These are phyloP conservation scores for Zoroaster sp. DNA, from an alignment of 53 echinoderm and acorn worm genomes.

Conservation along the genomic window DNA sequence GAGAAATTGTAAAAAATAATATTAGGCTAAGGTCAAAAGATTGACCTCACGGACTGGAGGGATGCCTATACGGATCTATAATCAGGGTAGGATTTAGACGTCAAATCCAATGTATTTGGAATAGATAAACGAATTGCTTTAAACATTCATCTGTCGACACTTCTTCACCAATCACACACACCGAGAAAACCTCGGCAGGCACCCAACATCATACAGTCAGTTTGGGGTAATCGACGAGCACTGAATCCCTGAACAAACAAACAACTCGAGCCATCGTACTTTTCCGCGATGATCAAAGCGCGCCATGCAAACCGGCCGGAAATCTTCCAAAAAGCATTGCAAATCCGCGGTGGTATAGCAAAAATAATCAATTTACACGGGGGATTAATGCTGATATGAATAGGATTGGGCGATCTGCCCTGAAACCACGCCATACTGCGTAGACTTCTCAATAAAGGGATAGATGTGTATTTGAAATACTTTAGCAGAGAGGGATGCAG, in stretches of 20 bases:
- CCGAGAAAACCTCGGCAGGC: neutral
- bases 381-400: neutral
- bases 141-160: conserved; percentile 22
- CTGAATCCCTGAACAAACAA: conserved; percentile 55
- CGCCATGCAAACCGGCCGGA: conserved; percentile 14
- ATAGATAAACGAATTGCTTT: conserved; percentile 9
- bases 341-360: conserved; percentile 36
- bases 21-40: neutral
- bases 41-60: neutral
- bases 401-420: neutral
- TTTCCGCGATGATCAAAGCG: conserved; percentile 34
- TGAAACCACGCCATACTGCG: neutral
- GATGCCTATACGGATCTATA: neutral
- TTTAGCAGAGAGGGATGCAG: too few relatives aligned
- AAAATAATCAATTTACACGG: conserved; percentile 52
- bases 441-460: too few relatives aligned
- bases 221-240: conserved; percentile 4
- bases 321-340: conserved; percentile 36
- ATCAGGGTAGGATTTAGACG: neutral
- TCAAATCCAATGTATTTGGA: neutral
- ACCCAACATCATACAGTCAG: neutral
- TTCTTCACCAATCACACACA: neutral
- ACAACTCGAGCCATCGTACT: conserved; percentile 47
- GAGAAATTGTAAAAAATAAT: neutral
- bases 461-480: too few relatives aligned